These are phyloP conservation scores for Cheilosia variabilis DNA, from an alignment of 2,888 invertebrate species.

Conservation along the genomic window DNA sequence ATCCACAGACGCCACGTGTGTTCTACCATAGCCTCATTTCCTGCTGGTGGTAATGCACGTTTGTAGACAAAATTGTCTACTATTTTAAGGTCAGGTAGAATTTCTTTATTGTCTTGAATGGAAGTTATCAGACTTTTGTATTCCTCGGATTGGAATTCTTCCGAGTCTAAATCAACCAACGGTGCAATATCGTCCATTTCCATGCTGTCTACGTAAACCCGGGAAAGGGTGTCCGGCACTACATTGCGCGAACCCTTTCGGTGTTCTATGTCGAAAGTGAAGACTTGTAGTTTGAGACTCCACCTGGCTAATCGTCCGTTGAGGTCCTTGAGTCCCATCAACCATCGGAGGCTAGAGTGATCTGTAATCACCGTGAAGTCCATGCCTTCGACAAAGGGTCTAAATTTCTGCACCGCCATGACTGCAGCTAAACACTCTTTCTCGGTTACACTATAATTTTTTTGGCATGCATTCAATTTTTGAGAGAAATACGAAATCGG, in stretches of 20 bases:
- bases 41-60: background rate
- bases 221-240: background rate
- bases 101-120: background rate
- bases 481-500: background rate
- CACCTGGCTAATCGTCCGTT: background rate
- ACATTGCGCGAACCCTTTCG: conserved; percentile 72
- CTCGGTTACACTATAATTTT: background rate
- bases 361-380: too few relatives aligned
- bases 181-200: background rate
- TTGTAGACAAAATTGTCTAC: conserved; percentile 11
- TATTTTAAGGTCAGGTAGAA: background rate
- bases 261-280: conserved; percentile 67
- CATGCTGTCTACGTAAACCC: background rate
- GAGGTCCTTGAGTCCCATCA: background rate
- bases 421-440: too few relatives aligned
- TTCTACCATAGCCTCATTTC: background rate
- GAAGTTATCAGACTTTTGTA: background rate
- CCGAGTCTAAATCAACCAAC: background rate
- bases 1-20: conserved; percentile 35
- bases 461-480: background rate
- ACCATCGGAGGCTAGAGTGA: background rate
- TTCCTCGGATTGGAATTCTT: conserved; percentile 1
- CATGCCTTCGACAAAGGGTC: too few relatives aligned
- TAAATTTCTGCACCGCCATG: too few relatives aligned
- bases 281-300: background rate